phyloP scores from a whole-genome alignment of 2,113 vertebrate species.

The Chaenocephalus aceratus region DNA sequence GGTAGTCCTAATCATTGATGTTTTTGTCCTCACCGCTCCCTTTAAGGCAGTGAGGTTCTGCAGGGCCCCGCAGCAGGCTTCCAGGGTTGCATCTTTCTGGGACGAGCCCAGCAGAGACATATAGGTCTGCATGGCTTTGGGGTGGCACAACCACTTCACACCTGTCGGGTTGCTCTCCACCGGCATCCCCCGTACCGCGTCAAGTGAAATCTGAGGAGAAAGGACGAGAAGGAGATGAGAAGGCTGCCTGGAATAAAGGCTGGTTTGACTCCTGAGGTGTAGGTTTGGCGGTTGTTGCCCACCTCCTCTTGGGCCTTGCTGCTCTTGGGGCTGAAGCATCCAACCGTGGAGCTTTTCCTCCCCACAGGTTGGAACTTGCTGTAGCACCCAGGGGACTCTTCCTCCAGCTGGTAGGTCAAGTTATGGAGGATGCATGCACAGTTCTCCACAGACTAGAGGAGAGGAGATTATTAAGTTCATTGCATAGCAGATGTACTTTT shows the following conservation, averaged over 20 bases:
- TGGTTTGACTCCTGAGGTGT: not conserved
- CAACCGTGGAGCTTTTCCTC: constrained; percentile 83
- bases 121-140: constrained; percentile 89
- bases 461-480: not conserved
- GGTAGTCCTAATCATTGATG: not conserved
- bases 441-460: constrained; percentile 92
- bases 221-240: not conserved
- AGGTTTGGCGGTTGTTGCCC: not conserved
- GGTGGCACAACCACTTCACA: constrained; percentile 87
- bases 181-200: constrained; percentile 60
- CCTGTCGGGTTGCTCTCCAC: constrained; percentile 85
- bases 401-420: constrained; percentile 91
- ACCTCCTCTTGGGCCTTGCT: constrained; percentile 82
- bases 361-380: constrained; percentile 56
- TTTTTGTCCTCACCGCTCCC: constrained; percentile 80
- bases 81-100: constrained; percentile 88
- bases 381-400: constrained; percentile 87
- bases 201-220: constrained; percentile 60
- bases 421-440: constrained; percentile 95
- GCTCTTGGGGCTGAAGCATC: constrained; percentile 93
- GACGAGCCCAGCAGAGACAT: constrained; percentile 88
- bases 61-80: constrained; percentile 92
- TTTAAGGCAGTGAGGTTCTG: constrained; percentile 94
- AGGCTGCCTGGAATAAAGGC: not conserved
- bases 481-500: not conserved